Evolutionary conservation across 2,888 invertebrate species (phyloP).

Genomic region (Eurytoma adleriae): DNA sequence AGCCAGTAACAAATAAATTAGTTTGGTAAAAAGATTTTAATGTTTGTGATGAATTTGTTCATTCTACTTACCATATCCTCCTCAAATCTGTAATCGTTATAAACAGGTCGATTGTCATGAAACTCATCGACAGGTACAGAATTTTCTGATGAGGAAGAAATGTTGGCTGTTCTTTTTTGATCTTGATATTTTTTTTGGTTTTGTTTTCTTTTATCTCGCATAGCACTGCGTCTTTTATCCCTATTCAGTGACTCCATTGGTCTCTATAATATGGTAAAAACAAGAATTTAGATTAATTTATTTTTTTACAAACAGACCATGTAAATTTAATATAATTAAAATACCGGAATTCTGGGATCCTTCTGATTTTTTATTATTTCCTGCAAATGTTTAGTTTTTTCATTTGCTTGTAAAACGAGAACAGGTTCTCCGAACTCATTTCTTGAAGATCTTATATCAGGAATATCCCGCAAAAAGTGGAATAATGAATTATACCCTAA

Average conservation of each 20-base stretch:
- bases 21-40: no score
- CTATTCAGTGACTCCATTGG: no score
- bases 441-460: slow-evolving; percentile 1
- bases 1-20: no score
- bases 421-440: neutral
- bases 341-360: neutral
- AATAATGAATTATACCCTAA: slow-evolving; percentile 36
- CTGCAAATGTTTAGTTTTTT: slow-evolving; percentile 13
- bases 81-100: neutral
- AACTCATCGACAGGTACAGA: neutral
- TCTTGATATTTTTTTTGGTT: neutral
- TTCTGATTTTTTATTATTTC: slow-evolving; percentile 29
- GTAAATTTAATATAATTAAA: no score
- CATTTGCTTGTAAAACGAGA: neutral
- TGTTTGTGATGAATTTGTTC: no score
- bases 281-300: no score
- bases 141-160: neutral
- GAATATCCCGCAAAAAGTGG: slow-evolving; percentile 24
- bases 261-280: no score
- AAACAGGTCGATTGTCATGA: neutral
- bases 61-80: neutral
- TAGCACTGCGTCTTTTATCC: no score
- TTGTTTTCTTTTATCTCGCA: no score
- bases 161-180: neutral
- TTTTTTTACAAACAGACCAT: no score